Conservation (phyloP, 2,888 invertebrate species). For the Drosophila nr. fundita region DNA sequence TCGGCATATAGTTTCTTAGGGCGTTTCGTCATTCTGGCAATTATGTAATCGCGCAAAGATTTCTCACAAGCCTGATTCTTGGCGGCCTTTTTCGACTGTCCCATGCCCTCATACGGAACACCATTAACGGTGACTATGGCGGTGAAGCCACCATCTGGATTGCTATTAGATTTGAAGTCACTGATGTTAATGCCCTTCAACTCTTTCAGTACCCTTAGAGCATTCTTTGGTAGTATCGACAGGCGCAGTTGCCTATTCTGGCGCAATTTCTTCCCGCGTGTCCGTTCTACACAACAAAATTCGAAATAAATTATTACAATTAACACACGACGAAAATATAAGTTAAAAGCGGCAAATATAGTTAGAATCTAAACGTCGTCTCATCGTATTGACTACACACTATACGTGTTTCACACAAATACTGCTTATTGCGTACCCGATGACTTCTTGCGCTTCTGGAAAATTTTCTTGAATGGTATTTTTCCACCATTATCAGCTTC, state of each 20-base stretch:
- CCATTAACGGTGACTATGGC: constrained; percentile 88
- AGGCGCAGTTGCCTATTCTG: constrained; percentile 91
- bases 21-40: constrained; percentile 84
- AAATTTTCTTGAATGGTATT: constrained; percentile 83
- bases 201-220: constrained; percentile 94
- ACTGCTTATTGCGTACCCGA: constrained; percentile 69
- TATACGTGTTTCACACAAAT: not conserved
- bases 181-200: constrained; percentile 86
- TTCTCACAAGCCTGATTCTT: constrained; percentile 92
- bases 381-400: not conserved
- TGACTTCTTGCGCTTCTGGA: constrained; percentile 83
- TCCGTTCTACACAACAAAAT: constrained; percentile 72
- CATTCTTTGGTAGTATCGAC: constrained; percentile 92
- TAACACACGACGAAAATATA: not conserved
- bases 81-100: constrained; percentile 86
- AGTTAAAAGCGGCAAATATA: not conserved
- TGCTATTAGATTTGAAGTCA: constrained; percentile 80
- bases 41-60: constrained; percentile 89
- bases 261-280: constrained; percentile 87
- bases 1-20: constrained; percentile 36
- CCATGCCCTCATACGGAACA: constrained; percentile 86
- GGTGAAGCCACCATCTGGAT: constrained; percentile 85
- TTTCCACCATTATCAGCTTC: constrained; percentile 66
- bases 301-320: not conserved
- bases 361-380: not conserved